Conservation (phyloP, 2,113 vertebrate species). For the Tonatia bakeri region DNA sequence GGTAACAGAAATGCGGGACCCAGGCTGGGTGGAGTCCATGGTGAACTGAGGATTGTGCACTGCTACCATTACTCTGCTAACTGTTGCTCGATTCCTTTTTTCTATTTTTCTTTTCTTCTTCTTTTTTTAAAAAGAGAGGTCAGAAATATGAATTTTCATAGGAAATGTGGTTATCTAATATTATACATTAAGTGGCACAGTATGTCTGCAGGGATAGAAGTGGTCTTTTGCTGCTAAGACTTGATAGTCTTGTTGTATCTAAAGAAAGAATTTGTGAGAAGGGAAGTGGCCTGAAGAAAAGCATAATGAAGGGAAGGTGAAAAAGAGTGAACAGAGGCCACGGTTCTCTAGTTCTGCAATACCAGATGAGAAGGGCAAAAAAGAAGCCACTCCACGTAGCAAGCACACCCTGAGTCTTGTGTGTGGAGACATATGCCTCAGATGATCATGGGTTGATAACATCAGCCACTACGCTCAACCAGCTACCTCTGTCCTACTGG, state of each 20-base stretch:
- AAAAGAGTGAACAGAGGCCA: background rate
- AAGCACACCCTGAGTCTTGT: background rate
- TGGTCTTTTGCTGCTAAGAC: conserved; percentile 3
- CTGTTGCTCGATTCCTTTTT: background rate
- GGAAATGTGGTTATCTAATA: background rate
- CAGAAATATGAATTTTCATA: background rate
- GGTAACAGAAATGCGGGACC: background rate
- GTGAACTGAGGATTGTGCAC: background rate
- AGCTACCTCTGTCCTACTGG: background rate
- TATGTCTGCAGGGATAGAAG: background rate
- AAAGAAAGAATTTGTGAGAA: background rate
- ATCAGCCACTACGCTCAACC: background rate
- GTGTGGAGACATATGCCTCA: background rate
- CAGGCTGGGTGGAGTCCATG: fast-evolving
- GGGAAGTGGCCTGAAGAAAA: background rate
- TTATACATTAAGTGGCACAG: background rate
- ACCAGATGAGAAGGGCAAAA: background rate
- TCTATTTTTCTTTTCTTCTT: background rate
- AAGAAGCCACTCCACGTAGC: fast-evolving
- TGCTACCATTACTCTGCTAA: background rate
- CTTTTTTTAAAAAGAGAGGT: background rate
- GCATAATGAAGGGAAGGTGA: background rate
- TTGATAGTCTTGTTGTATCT: background rate
- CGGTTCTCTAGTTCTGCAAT: background rate
- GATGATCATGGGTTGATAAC: background rate